phyloP scores from a whole-genome alignment of 1,140 invertebrate genomes.

The Musca vetustissima region DNA sequence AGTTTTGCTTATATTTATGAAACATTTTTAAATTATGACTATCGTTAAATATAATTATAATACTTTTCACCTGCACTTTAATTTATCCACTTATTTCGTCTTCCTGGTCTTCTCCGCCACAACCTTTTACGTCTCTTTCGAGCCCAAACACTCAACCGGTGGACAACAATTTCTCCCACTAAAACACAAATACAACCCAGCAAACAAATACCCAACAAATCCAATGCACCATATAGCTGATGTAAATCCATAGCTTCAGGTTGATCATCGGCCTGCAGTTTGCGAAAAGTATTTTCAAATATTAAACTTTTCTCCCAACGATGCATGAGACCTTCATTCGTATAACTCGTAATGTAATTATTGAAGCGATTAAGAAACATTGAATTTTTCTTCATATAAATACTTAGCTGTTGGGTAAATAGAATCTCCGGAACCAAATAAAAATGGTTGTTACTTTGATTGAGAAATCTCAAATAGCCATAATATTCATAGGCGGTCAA shows the following conservation, averaged over 20 bases:
- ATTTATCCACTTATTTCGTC: no score
- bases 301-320: neutral
- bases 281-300: neutral
- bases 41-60: no score
- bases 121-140: no score
- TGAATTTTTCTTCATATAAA: slow-evolving; percentile 29
- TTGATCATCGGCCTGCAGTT: neutral
- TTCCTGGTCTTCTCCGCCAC: no score
- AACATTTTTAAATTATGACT: no score
- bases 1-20: no score
- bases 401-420: slow-evolving; percentile 27
- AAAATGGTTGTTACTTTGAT: neutral
- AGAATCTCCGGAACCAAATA: slow-evolving; percentile 23
- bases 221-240: slow-evolving; percentile 2
- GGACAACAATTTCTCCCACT: neutral
- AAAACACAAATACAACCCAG: neutral
- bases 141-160: no score
- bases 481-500: slow-evolving; percentile 20
- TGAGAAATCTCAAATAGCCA: slow-evolving; percentile 17
- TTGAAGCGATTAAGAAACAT: slow-evolving; percentile 22
- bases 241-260: neutral
- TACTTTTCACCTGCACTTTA: no score
- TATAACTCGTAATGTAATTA: slow-evolving; percentile 13
- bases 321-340: slow-evolving; percentile 23
- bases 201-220: neutral